Evolutionary conservation across 2,888 invertebrate species (phyloP).

Genomic region (Sepioteuthis lessoniana): DNA sequence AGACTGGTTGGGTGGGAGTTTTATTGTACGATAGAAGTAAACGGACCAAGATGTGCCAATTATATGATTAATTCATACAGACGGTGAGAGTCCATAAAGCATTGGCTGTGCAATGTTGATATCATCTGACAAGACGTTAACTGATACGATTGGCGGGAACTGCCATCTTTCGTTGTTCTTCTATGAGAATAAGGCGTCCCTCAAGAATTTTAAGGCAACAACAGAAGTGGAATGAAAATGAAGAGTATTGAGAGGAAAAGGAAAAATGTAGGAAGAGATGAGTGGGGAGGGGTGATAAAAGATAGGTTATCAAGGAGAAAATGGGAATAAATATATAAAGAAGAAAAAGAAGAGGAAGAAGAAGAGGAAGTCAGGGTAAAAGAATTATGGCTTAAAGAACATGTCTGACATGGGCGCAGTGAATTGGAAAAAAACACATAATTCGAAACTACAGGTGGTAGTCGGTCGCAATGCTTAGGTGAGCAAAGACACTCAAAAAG

Average conservation of each 20-base stretch:
- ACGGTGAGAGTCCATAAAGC: background rate
- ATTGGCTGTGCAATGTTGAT: background rate
- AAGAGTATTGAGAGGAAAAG: background rate
- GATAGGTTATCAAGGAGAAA: background rate
- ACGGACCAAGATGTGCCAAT: slow-evolving; percentile 33
- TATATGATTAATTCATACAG: slow-evolving; percentile 23
- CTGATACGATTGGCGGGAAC: background rate
- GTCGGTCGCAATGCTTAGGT: too few species aligned
- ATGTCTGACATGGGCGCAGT: background rate
- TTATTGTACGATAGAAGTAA: background rate
- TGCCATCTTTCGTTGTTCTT: background rate
- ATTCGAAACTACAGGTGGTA: background rate
- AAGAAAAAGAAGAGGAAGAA: background rate
- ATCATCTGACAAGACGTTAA: slow-evolving; percentile 8
- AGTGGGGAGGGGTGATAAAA: background rate
- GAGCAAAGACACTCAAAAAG: too few species aligned
- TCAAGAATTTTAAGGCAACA: background rate
- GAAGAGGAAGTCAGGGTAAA: background rate
- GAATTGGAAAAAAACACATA: background rate
- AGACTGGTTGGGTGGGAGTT: background rate
- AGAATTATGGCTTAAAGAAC: background rate
- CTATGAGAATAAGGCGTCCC: background rate
- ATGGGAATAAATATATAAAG: background rate
- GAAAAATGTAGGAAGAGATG: background rate
- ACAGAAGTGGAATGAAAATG: background rate